phyloP scores from a whole-genome alignment of 2,113 vertebrate species.

The Bubo blakistoni region DNA sequence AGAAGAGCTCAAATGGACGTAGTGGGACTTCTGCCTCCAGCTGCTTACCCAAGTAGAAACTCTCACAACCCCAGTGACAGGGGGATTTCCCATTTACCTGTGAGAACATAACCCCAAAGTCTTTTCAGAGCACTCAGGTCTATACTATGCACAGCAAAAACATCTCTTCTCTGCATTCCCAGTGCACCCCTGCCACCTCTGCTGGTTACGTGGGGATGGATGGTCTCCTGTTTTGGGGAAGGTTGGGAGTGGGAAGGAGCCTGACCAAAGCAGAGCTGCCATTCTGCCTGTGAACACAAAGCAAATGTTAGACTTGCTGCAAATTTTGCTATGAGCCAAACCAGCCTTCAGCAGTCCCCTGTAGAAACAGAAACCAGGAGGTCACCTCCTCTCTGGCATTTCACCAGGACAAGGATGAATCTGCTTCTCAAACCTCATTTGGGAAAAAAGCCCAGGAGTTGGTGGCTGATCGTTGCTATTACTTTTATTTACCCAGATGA shows the following conservation, averaged over 20 bases:
- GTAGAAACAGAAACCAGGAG: not conserved
- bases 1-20: not conserved
- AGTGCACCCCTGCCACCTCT: not conserved
- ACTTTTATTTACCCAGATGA: not conserved
- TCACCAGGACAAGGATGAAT: not conserved
- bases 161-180: not conserved
- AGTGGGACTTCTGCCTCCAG: not conserved
- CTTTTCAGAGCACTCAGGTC: not conserved
- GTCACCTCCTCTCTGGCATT: not conserved
- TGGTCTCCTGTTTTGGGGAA: not conserved
- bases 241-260: not conserved
- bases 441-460: not conserved
- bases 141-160: not conserved
- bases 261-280: not conserved
- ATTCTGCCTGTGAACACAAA: not conserved
- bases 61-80: not conserved
- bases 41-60: not conserved
- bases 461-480: not conserved
- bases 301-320: not conserved
- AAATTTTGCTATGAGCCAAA: not conserved
- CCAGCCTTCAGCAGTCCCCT: not conserved
- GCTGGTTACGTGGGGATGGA: not conserved
- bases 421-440: not conserved
- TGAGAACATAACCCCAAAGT: not conserved
- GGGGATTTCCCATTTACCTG: not conserved